Base-by-base conservation (phyloP, 2,797 vertebrate species). In the Gila robusta region DNA sequence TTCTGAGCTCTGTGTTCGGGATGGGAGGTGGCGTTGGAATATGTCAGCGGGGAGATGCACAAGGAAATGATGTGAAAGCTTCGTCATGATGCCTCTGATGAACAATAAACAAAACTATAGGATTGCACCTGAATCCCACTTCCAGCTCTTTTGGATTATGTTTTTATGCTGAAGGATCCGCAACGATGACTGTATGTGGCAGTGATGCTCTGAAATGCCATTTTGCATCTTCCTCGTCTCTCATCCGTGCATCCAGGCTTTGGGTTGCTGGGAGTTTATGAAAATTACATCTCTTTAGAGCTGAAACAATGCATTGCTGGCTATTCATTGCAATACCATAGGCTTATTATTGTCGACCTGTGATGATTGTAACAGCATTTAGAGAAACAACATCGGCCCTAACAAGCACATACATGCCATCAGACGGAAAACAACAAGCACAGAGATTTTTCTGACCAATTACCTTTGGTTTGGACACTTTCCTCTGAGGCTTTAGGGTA, bases 341-440 rank as follows among this genome's bases (percentile, higher is more conserved):
- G 47, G 47, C 32, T 66, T 87, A 41, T 82, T 39, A 54, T 81
- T 28, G 66, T 69, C 62, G 47, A 52, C 64, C 4, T 59, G 19
- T 14, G 26, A 81, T 81, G 85, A 67, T 80, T 78, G 73, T 84
- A 77, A 74, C 67, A 66, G 70, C 71, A 39, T 74, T 47, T 12
- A 88, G 69, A 71, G 89, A 93, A 92, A 90, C 91, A 90, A 93
- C 92, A 92, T 94, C 94, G 91, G 94, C 94, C 94, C 93, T 93
- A 93, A 92, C 92, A 90, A 90, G 89, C 82, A 92, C 91, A 94
- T 91, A 93, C 92, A 93, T 94, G 91, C 94, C 94, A 92, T 92
- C 91, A 93, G 94, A 91, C 89, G 88, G 32, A 72, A 77, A 81
- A 76, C 77, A 88, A 80, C 81, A 79, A 79, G 81, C 35, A 26